Evolutionary conservation across 2,797 vertebrate genomes (phyloP).

Genomic region (Xenentodon cancila): DNA sequence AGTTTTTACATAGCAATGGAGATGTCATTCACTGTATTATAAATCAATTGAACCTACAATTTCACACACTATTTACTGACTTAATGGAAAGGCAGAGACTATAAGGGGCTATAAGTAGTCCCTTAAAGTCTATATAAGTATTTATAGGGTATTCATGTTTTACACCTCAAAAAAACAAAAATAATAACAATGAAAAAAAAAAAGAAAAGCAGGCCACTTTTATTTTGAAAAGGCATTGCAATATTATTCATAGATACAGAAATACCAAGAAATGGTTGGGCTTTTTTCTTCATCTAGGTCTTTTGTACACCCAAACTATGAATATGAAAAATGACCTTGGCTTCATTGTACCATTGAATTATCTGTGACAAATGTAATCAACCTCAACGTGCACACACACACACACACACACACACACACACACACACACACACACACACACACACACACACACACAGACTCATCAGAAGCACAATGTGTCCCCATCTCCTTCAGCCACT

Average conservation of each 20-base stretch:
- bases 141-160: no score
- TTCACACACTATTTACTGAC: no score
- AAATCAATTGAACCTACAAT: no score
- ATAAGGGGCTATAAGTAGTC: no score
- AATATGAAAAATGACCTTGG: slow-evolving; percentile 6
- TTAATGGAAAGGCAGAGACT: no score
- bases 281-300: not conserved
- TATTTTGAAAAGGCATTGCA: not conserved
- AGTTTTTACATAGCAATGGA: no score
- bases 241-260: not conserved
- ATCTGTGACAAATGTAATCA: not conserved
- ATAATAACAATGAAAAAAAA: no score
- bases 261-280: not conserved
- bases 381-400: not conserved
- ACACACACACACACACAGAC: not conserved
- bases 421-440: not conserved
- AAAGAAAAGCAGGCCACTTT: not conserved
- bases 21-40: no score
- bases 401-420: no score
- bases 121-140: no score
- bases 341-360: not conserved
- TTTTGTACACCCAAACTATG: slow-evolving; percentile 2
- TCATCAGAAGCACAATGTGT: not conserved
- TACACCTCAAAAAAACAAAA: no score
- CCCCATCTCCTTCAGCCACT: not conserved